Evolutionary conservation across 2,113 vertebrate species (phyloP), one percentile per base, ranked within the genome.

Genomic region (Sialia sialis): DNA sequence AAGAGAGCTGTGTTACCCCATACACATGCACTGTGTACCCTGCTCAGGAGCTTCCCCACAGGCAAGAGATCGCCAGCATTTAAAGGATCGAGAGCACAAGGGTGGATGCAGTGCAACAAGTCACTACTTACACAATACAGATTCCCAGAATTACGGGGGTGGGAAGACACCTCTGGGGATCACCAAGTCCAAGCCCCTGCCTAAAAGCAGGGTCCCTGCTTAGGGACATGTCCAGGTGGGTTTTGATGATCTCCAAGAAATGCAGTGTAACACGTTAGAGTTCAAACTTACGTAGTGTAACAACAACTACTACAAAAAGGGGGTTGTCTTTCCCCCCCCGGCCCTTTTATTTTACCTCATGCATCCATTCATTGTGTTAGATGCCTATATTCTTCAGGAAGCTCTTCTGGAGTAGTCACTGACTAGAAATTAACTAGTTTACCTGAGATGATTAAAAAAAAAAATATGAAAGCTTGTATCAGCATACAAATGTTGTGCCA

Each of bases 361-460:
- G 51, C 51, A 49, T 56, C 43, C 13, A 56, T 41, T 75, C 25
- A 25, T 20, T 75, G 25, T 58, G 13, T 69, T 90, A 32, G 63
- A 2, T 29, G 25, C 25, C 36, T 55, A 22, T 51, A 30, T 52
- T 89, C 62, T 75, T 70, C n/a, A 23, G 44, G 72, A 89, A 86
- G 62, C 34, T 84, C 43, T 84, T 86, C 21, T 43, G 29, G 48
- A 78, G 36, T 48, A 86, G 48, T 72, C 34, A 72, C 0, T 69
- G 74, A 94, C 51, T 64, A 84, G 22, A 84, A 84, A 60, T 68
- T 48, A 91, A 78, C 18, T 82, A n/a, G 62, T 89, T 87, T 79
- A 95, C 91, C 94, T 94, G 94, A 95, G 95, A 74, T 91, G 69
- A 87, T 78, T 93, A 16, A 78, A 74, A 67, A n/a, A n/a, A 60